These are phyloP conservation scores for Poecilia latipinna DNA, from an alignment of 2,113 vertebrate species.

Conservation along the genomic window DNA sequence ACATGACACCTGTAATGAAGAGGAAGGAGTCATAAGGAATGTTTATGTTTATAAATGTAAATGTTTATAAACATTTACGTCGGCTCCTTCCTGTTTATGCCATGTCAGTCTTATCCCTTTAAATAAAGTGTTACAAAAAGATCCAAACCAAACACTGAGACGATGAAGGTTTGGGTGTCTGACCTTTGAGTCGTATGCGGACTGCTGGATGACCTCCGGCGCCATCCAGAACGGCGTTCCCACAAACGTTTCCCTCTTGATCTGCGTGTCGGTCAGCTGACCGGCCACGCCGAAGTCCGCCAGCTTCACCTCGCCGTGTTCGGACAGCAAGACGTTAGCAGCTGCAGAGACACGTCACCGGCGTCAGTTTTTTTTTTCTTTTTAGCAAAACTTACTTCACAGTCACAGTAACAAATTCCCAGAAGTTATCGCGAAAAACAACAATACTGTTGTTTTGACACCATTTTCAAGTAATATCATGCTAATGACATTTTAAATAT, in stretches of 20 bases:
- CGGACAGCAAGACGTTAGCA: slow-evolving; percentile 81
- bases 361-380: not conserved
- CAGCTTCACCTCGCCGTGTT: slow-evolving; percentile 93
- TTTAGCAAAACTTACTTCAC: not conserved
- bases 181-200: slow-evolving; percentile 92
- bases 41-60: no score
- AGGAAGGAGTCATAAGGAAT: no score
- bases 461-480: no score
- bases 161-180: not conserved
- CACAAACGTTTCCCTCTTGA: slow-evolving; percentile 92
- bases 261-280: slow-evolving; percentile 90
- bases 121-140: no score
- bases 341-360: slow-evolving; percentile 68
- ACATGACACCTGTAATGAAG: no score
- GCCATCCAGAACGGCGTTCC: slow-evolving; percentile 89
- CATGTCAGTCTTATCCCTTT: no score
- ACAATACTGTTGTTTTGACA: no score
- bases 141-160: not conserved
- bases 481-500: no score
- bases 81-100: no score
- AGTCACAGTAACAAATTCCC: no score
- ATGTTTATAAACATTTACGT: no score
- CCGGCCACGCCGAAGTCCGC: slow-evolving; percentile 93
- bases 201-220: slow-evolving; percentile 95
- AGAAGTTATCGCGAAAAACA: no score